Percentiles rank a stretch among this genome's conserved stretches.
phyloP scores from a whole-genome alignment of 2,113 vertebrate species.

The Anguilla rostrata region DNA sequence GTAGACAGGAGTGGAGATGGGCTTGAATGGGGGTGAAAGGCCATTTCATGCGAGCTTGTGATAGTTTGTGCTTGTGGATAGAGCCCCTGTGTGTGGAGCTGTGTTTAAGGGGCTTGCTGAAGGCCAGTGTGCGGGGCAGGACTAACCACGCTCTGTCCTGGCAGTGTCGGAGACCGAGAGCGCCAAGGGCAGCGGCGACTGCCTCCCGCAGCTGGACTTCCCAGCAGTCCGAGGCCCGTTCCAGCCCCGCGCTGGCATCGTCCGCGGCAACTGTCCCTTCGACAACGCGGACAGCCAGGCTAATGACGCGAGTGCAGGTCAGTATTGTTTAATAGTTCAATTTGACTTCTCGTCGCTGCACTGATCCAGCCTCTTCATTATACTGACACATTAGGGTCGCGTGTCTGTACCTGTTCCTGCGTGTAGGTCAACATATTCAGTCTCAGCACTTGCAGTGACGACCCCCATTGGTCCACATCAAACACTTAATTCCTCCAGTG shows the following conservation, averaged over 20 bases:
- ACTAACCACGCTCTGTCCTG: slow-evolving; percentile 5
- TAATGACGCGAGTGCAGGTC: slow-evolving; percentile 53
- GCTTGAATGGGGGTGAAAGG: background rate
- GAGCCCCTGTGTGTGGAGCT: background rate
- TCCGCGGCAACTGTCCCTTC: slow-evolving; percentile 56
- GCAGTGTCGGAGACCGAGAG: slow-evolving; percentile 66
- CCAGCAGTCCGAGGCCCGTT: slow-evolving; percentile 48
- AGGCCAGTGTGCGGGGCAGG: slow-evolving; percentile 30
- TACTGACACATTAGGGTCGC: background rate
- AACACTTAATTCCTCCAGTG: too few species aligned
- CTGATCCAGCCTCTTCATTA: too few species aligned
- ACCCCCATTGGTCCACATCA: too few species aligned
- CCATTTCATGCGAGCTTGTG: background rate
- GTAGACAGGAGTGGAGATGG: background rate
- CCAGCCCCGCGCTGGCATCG: slow-evolving; percentile 54
- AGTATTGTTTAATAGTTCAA: background rate
- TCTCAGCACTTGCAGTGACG: too few species aligned
- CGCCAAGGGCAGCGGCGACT: slow-evolving; percentile 63
- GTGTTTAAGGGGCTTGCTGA: background rate
- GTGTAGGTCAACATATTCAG: too few species aligned
- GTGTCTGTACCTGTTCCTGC: background rate
- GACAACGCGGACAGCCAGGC: slow-evolving; percentile 47
- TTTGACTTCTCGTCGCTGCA: background rate
- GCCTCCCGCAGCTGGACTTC: slow-evolving; percentile 60
- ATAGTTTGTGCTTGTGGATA: background rate